Evolutionary conservation across 2,797 vertebrate species (phyloP), one percentile per base, ranked within the genome.

Genomic region (Momotus momota): DNA sequence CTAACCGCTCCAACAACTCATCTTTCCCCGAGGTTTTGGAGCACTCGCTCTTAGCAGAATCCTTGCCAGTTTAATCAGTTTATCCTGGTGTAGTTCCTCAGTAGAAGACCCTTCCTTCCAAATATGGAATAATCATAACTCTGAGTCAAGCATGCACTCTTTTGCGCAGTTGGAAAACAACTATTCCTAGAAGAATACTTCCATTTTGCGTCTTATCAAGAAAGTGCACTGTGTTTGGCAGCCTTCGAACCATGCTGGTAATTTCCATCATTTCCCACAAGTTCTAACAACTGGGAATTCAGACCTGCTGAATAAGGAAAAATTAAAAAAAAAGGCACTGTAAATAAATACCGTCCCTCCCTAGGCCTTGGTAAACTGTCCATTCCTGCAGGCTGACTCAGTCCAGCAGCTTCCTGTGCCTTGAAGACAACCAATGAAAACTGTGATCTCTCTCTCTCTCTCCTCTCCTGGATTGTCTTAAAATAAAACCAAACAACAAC

Each of bases 161-260:
- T 66, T 51, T 40, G 46, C 75, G 88, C 49, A 91, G 55, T 27
- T 94, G 82, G 83, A 90, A 86, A 92, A 86, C 58, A 91, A 72
- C 58, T 75, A 62, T 84, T 95, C 73, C 87, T 95, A 51, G 51
- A 95, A 94, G 51, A 91, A 52, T 72, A 62, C 23, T 75, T 84
- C 10, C 27, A 78, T 60, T 91, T 83, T 70, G 66, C 33, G 2
- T 52, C 79, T 49, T 51, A 35, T 54, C 27, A 62, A 83, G 81
- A 81, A 86, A 51, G 11, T 10, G 9, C 12, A 18, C 25, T 9
- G 22, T 54, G 74, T 55, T 79, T 86, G 70, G 87, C 77, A 88
- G 69, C 0, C 0, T 25, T 64, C 72, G 45, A 79, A 69, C 48
- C 45, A 16, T 3, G 49, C 16, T 81, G 80, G 52, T 48, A 54